Base-by-base conservation (phyloP, 2,888 invertebrate genomes). In the Andrena trimmerana region DNA sequence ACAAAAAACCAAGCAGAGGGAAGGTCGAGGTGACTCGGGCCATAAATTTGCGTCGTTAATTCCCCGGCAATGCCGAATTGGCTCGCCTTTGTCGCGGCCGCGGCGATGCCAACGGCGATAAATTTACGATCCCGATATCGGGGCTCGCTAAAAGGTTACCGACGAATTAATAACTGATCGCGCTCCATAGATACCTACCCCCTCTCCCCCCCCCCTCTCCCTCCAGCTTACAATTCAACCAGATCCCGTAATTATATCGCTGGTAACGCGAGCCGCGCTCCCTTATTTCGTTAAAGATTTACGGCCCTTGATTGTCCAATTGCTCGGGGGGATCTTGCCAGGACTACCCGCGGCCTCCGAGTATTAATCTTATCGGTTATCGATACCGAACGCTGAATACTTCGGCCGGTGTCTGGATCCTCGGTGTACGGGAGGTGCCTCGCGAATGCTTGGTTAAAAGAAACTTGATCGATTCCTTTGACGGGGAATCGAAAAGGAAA, bases 21-120 rank as follows among this genome's bases (percentile, higher is more conserved):
- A 31, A 33, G 33, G 33, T 20, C 62, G 54, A n/a, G 60, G 60
- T 60, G 42, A 62, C 62, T 52, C 42, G 57, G 33, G 10, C 36
- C 62, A 65, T 86, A 86, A 84, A 86, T 75, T 65, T 62, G 52
- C 63, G 59, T 59, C 75, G 74, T 81, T 84, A 86, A 86, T 86
- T 70, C 77, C 29, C 65, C 50, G 60, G 29, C 27, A 63, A 54
- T 52, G 60, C 63, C 57, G 75, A 86, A 74, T 78, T 71, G 84
- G 66, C 60, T 31, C 13, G 63, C 67, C 81, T 84, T 67, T 68
- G 74, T 71, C 66, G 52, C 66, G 6, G 27, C 50, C 52, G 20
- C 13, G 29, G 54, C 42, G 57, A 24, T n/a, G 65, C 63, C 31
- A 68, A 33, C 66, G 60, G 31, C 67, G 62, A 81, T 84, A 84